A percentile compares a stretch with the other conserved stretches of the same genome.
These are phyloP conservation scores for Malthinus seriepunctatus DNA, from an alignment of 2,888 invertebrate species.

Conservation along the genomic window DNA sequence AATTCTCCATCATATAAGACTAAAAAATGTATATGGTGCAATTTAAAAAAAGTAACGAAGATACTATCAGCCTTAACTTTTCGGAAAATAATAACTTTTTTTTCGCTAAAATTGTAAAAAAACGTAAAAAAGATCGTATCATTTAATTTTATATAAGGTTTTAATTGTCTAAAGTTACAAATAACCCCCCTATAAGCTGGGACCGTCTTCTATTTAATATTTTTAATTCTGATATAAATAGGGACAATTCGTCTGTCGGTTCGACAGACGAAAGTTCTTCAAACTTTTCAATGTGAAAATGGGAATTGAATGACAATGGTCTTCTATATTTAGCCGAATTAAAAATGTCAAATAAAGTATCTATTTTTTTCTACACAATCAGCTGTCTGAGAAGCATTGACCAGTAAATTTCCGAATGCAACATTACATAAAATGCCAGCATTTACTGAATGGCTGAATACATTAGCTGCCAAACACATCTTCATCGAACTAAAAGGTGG, in stretches of 20 bases:
- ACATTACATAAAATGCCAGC: not conserved
- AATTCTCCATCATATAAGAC: no score
- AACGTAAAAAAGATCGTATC: no score
- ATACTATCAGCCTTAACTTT: no score
- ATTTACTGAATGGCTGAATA: slow-evolving; percentile 4
- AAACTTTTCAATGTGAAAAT: not conserved
- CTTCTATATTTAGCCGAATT: not conserved
- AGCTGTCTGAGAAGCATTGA: not conserved
- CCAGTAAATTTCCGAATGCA: not conserved
- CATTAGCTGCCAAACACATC: not conserved
- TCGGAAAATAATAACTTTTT: no score
- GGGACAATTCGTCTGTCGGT: not conserved
- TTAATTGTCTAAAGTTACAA: no score
- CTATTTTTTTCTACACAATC: not conserved
- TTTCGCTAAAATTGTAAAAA: no score
- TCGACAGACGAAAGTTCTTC: no score
- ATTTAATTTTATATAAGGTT: no score
- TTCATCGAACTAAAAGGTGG: not conserved
- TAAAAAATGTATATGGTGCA: no score
- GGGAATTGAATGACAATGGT: not conserved
- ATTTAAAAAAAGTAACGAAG: no score
- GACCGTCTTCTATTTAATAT: not conserved
- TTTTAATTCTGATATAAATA: not conserved
- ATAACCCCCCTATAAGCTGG: no score
- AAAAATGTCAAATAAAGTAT: not conserved